Base-by-base conservation (phyloP, 2,797 vertebrate species). In the Schizopygopsis pylzovi region DNA sequence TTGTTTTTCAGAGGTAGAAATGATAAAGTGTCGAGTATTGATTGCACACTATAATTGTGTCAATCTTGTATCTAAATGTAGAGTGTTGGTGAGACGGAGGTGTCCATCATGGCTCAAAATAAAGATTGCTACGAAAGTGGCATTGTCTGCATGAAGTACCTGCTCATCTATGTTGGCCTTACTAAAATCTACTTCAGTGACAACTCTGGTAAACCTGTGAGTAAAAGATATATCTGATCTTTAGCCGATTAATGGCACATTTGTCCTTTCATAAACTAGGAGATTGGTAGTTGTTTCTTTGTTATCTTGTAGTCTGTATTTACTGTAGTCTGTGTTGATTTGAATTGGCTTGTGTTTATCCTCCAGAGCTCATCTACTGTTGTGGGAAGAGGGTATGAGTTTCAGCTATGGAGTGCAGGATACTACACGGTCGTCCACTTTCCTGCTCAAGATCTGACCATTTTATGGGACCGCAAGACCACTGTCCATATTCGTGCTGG, bases 81-180 rank as follows among this genome's bases (percentile, higher is more conserved):
- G 98, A 97, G 97, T 92, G 91, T 91, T 83, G 97, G 96, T 91
- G 96, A 96, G 86, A 95, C 94, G 28, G 98, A 98, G 91, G 91
- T 99, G 89, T 98, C 98, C 90, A 93, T 99, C 93, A 97, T 98
- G 89, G 93, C 97, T 83, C 97, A 98, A 93, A 99, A 99, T 94
- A 98, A 97, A 93, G 98, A 98, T 92, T 99, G 98, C 94, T 99
- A 99, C 93, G 98, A 99, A 93, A 99, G 98, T 41, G 97, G 98
- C 83, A 99, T 99, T 91, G 95, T 99, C 89, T 99, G 98, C 89
- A 98, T 98, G 76, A 99, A 98, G 95, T 96, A 95, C 92, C 93
- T 99, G 93, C 96, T 98, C 88, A 97, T 99, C 93, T 96, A 97
- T 73, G 93, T 98, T 93, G 97, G 97, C 80, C 96, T 96, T 65